These are phyloP conservation scores for Akabosia matsudoensis DNA, from an alignment of 1,140 invertebrate genomes.

Conservation along the genomic window DNA sequence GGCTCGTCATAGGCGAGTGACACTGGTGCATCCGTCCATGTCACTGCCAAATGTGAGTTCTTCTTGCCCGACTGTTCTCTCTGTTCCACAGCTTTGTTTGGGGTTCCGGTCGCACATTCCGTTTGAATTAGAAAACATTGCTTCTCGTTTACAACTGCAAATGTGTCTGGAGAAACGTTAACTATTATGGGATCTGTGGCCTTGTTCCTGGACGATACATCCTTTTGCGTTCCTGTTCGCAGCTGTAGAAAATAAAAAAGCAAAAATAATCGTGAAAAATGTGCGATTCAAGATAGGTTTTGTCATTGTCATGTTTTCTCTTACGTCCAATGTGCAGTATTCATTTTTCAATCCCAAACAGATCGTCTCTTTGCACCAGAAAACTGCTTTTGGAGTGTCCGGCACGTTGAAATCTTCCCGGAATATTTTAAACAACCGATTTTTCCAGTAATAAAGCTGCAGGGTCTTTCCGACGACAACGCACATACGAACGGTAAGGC, in stretches of 20 bases:
- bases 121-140: constrained; percentile 76
- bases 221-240: constrained; percentile 62
- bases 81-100: not conserved
- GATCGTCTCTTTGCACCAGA: constrained; percentile 79
- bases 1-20: constrained; percentile 83
- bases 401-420: constrained; percentile 70
- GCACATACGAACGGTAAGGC: constrained; percentile 73
- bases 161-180: constrained; percentile 67
- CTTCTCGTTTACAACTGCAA: constrained; percentile 77
- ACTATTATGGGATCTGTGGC: constrained; percentile 78
- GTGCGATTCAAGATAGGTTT: not conserved
- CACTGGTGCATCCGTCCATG: constrained; percentile 77
- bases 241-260: constrained; percentile 25
- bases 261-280: not conserved
- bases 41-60: constrained; percentile 57
- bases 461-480: constrained; percentile 83
- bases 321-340: constrained; percentile 73
- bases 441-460: constrained; percentile 86
- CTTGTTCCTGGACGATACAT: constrained; percentile 80
- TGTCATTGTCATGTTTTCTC: constrained; percentile 29
- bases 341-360: constrained; percentile 80
- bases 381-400: constrained; percentile 77
- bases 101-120: constrained; percentile 49
- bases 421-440: constrained; percentile 73
- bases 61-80: not conserved